phyloP scores from a whole-genome alignment of 2,797 vertebrate genomes.

The Borostomias antarcticus region DNA sequence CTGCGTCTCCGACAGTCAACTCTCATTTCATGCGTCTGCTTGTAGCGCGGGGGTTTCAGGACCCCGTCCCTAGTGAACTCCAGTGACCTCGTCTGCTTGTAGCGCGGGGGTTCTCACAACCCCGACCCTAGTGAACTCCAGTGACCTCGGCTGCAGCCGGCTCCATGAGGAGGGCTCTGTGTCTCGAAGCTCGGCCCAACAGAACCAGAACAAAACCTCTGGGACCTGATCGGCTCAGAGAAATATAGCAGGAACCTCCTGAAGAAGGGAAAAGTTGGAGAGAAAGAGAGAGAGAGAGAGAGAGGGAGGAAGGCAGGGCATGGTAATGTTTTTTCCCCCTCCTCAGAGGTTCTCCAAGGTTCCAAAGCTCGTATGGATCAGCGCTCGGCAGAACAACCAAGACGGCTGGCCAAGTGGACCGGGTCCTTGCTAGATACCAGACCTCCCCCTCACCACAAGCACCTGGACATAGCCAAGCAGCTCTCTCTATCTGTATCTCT shows the following conservation, averaged over 20 bases:
- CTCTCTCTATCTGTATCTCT: too few relatives aligned
- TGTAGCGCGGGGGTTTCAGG: slow-evolving; percentile 4
- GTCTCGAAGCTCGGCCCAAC: not conserved
- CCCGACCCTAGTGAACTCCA: slow-evolving; percentile 26
- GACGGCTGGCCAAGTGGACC: too few relatives aligned
- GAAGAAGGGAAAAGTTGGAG: not conserved
- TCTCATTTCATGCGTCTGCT: slow-evolving; percentile 44
- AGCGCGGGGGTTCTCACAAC: slow-evolving; percentile 3
- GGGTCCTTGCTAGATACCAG: not conserved
- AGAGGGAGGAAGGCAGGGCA: not conserved
- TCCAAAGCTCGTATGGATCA: not conserved
- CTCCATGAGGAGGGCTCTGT: not conserved
- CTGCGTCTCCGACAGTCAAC: slow-evolving; percentile 41
- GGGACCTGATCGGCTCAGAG: not conserved
- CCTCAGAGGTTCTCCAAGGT: slow-evolving; percentile 1
- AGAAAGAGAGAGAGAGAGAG: not conserved
- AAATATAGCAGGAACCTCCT: not conserved
- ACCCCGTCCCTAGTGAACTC: slow-evolving; percentile 25
- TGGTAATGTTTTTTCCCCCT: not conserved
- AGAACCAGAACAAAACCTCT: not conserved
- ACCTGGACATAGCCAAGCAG: too few relatives aligned
- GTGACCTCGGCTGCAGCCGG: slow-evolving; percentile 13
- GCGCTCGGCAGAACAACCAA: not conserved
- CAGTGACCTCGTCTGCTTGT: slow-evolving; percentile 28
- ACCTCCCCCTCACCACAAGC: not conserved